These are phyloP conservation scores for Cricetomys ansorgei DNA, from an alignment of 2,113 vertebrate genomes.

Conservation along the genomic window DNA sequence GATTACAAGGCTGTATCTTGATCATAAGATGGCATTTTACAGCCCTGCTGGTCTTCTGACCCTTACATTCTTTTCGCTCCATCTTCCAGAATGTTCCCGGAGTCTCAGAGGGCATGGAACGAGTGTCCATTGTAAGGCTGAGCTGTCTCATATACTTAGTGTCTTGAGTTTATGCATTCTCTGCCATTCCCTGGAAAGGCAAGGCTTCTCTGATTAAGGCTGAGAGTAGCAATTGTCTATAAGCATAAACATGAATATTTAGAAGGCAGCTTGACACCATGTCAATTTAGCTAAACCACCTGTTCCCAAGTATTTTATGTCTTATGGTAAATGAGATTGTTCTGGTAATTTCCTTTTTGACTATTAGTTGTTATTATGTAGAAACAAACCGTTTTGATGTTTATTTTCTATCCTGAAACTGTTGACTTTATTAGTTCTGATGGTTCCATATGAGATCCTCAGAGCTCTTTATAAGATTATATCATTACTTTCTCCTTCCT, in stretches of 20 bases:
- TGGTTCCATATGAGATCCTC: background rate
- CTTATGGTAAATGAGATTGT: background rate
- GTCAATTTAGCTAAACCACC: background rate
- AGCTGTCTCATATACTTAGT: background rate
- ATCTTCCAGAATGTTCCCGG: background rate
- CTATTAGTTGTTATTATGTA: background rate
- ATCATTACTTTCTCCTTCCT: background rate
- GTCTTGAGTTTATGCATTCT: background rate
- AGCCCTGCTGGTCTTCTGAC: background rate
- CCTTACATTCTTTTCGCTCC: background rate
- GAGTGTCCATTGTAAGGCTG: background rate
- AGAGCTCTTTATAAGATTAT: background rate
- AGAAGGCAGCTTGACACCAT: background rate
- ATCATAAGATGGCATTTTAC: too few species aligned
- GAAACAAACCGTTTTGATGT: background rate
- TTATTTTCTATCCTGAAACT: background rate
- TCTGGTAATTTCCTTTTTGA: background rate
- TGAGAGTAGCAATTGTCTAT: background rate
- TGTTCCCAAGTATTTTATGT: background rate
- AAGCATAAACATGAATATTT: background rate
- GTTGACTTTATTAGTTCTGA: background rate
- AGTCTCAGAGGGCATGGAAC: background rate
- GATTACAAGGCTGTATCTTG: background rate
- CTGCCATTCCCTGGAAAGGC: too few species aligned
- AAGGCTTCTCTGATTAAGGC: background rate